Percentiles rank a stretch among this genome's conserved stretches.
Evolutionary conservation across 53 echinoderm and acorn worm genomes (phyloP).

Genomic region (Henricia sp.): DNA sequence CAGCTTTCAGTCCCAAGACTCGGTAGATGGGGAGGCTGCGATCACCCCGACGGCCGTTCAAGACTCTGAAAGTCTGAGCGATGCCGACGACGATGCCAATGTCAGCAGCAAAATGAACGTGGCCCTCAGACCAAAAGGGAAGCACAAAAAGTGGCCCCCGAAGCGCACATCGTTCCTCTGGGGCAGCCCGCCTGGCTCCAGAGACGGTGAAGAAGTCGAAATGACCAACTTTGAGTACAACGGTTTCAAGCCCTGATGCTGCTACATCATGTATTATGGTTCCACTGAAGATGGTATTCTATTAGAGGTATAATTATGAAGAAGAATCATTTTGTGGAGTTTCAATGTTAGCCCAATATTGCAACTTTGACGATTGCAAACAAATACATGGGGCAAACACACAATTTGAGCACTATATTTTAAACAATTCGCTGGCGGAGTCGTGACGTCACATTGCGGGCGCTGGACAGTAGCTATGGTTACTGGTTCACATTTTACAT

Average conservation of each 20-base stretch:
- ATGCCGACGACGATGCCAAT: constrained; percentile 21
- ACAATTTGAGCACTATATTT: too few relatives aligned
- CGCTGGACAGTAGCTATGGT: too few relatives aligned
- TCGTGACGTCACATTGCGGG: too few relatives aligned
- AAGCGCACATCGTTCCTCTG: constrained; percentile 71
- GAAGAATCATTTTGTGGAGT: too few relatives aligned
- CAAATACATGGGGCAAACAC: too few relatives aligned
- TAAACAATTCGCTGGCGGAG: too few relatives aligned
- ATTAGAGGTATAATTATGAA: too few relatives aligned
- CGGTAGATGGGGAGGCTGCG: constrained; percentile 64
- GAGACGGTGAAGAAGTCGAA: constrained; percentile 54
- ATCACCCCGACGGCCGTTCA: neutral
- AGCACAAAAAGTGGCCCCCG: constrained; percentile 57
- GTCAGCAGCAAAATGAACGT: constrained; percentile 33
- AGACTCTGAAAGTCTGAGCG: constrained; percentile 18
- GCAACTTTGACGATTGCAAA: too few relatives aligned
- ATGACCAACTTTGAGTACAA: constrained; percentile 64
- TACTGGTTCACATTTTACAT: too few relatives aligned
- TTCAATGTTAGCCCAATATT: too few relatives aligned
- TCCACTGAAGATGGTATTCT: too few relatives aligned
- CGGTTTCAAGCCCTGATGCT: constrained; percentile 23
- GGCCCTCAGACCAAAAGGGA: constrained; percentile 17
- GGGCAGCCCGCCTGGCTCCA: constrained; percentile 32
- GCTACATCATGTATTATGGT: too few relatives aligned
- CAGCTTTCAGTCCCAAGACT: constrained; percentile 99